Conservation (phyloP, 1,140 invertebrate species). For the Aphelinus certus region DNA sequence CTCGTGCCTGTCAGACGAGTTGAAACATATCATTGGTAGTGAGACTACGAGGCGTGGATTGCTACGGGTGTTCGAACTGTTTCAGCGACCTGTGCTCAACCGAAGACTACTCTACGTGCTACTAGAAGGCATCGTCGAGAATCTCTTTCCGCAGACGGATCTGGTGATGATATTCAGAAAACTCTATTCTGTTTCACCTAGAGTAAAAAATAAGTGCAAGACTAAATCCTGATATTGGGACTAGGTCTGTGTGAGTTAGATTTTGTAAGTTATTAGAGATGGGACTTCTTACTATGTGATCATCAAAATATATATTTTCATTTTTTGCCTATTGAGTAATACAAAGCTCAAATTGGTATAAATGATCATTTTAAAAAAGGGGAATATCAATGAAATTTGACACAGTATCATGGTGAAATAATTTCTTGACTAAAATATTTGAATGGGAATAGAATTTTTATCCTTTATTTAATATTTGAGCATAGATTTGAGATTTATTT, state of each 20-base stretch:
- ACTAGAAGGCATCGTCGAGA: conserved; percentile 81
- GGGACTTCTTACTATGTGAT: too few species aligned
- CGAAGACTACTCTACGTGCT: conserved; percentile 87
- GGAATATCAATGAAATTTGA: too few species aligned
- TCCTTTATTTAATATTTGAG: too few species aligned
- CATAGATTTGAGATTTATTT: too few species aligned
- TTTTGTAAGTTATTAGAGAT: too few species aligned
- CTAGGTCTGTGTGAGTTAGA: not conserved
- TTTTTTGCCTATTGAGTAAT: too few species aligned
- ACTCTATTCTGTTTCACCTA: conserved; percentile 71
- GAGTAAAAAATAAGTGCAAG: conserved; percentile 56
- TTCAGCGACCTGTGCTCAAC: conserved; percentile 88
- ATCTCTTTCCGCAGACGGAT: conserved; percentile 80
- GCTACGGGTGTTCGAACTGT: conserved; percentile 86
- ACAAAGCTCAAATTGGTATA: too few species aligned
- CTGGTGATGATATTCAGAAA: conserved; percentile 73
- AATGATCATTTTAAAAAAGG: too few species aligned
- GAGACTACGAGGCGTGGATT: conserved; percentile 89
- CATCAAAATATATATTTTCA: too few species aligned
- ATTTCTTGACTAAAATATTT: too few species aligned
- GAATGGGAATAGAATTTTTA: too few species aligned
- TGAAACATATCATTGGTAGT: conserved; percentile 90
- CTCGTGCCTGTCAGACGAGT: conserved; percentile 81
- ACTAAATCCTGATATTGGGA: conserved; percentile 51
- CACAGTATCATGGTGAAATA: too few species aligned